phyloP scores from a whole-genome alignment of 2,888 invertebrate species.

The Ctenicera cuprea region DNA sequence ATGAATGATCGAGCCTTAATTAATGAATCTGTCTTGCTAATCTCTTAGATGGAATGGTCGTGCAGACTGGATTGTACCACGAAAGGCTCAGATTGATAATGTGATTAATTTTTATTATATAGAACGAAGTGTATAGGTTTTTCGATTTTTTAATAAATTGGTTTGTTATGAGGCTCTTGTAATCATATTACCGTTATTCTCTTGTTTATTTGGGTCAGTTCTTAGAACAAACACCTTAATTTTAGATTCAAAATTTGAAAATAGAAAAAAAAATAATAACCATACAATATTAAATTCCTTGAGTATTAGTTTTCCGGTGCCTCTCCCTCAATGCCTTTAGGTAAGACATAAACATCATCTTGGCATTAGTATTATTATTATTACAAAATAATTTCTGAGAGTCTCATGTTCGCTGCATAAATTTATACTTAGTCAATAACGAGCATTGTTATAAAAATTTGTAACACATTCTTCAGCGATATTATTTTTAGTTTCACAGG shows the following conservation, averaged over 20 bases:
- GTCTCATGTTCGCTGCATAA: slow-evolving; percentile 17
- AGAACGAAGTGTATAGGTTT: slow-evolving; percentile 60
- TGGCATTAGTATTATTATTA: background rate
- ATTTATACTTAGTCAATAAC: slow-evolving; percentile 29
- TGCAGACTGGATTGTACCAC: slow-evolving; percentile 69
- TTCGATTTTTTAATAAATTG: slow-evolving; percentile 70
- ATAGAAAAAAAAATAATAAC: background rate
- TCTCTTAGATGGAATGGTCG: slow-evolving; percentile 73
- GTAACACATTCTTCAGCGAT: slow-evolving; percentile 34
- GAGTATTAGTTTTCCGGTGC: background rate
- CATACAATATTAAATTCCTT: slow-evolving; percentile 1
- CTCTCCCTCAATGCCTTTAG: slow-evolving; percentile 12
- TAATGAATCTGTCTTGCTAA: slow-evolving; percentile 74
- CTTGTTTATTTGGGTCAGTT: slow-evolving; percentile 38
- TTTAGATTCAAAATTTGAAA: background rate
- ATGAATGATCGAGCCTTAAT: slow-evolving; percentile 73
- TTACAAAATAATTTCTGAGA: slow-evolving; percentile 32
- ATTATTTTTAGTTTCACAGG: slow-evolving; percentile 27
- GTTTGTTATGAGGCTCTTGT: slow-evolving; percentile 64
- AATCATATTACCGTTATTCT: slow-evolving; percentile 60
- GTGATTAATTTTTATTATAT: slow-evolving; percentile 73
- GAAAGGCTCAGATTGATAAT: slow-evolving; percentile 72
- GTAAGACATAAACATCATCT: slow-evolving; percentile 19
- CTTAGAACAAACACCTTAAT: background rate
- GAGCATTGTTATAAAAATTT: slow-evolving; percentile 38